Evolutionary conservation across 1,140 invertebrate genomes (phyloP).

Genomic region (Heliconius hewitsoni): DNA sequence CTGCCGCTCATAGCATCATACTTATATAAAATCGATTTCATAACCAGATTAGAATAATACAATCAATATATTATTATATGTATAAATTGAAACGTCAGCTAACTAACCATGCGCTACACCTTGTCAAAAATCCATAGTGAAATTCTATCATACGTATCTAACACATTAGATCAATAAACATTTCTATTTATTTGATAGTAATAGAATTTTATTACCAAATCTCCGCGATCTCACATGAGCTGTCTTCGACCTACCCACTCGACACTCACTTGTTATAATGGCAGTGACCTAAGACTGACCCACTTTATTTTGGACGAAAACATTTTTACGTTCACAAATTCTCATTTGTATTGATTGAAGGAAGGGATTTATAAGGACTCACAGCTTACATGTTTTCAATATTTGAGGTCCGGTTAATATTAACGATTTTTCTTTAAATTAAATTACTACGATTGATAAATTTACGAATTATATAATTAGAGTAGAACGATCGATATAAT

Average conservation of each 20-base stretch:
- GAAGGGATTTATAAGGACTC: neutral
- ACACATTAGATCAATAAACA: slow-evolving; percentile 13
- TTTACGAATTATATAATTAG: slow-evolving; percentile 1
- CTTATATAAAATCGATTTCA: neutral
- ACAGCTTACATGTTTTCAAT: neutral
- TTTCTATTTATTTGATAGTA: slow-evolving; percentile 19
- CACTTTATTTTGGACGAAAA: slow-evolving; percentile 36
- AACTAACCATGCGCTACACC: neutral
- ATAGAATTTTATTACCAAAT: slow-evolving; percentile 25
- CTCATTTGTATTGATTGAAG: slow-evolving; percentile 1
- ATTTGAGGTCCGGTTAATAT: neutral
- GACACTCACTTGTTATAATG: slow-evolving; percentile 36
- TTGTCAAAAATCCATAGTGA: neutral
- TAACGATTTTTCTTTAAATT: neutral
- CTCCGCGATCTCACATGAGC: slow-evolving; percentile 7
- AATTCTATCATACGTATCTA: neutral
- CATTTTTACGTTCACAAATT: slow-evolving; percentile 27
- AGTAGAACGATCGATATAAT: neutral
- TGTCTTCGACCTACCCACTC: slow-evolving; percentile 33
- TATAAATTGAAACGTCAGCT: neutral
- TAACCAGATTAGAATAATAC: neutral
- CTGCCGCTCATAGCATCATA: neutral
- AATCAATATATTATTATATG: neutral
- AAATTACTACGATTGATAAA: neutral
- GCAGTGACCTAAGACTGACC: slow-evolving; percentile 39